phyloP scores from a whole-genome alignment of 2,113 vertebrate genomes.

The Leucoraja erinaceus region DNA sequence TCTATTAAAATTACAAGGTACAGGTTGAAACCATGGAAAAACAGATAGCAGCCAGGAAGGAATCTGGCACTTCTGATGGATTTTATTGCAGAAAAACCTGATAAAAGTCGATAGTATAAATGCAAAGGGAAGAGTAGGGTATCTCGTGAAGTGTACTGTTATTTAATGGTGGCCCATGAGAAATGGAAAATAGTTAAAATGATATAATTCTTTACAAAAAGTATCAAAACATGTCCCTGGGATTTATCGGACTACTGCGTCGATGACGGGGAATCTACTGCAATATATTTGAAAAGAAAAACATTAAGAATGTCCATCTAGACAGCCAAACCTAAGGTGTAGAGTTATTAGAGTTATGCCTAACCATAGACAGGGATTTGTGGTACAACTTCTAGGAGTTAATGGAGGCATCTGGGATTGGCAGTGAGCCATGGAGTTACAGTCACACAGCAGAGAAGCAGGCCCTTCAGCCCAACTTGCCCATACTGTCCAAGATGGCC shows the following conservation, averaged over 20 bases:
- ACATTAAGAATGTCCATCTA: neutral
- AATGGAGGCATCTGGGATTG: neutral
- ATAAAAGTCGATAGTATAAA: neutral
- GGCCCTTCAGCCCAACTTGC: no score
- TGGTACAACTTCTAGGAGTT: neutral
- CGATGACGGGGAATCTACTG: neutral
- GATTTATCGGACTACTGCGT: neutral
- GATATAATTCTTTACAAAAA: neutral
- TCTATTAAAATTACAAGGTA: neutral
- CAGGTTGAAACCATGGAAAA: neutral
- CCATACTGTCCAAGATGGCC: no score
- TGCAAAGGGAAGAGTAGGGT: neutral
- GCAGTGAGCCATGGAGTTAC: neutral
- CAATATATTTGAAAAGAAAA: neutral
- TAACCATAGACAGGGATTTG: neutral
- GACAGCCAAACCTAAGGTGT: neutral
- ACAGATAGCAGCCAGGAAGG: neutral
- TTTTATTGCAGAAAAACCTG: neutral
- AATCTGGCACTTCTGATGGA: slow-evolving; percentile 1
- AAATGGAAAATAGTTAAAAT: neutral
- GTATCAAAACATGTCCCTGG: neutral
- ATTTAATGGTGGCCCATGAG: neutral
- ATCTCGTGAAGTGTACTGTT: neutral
- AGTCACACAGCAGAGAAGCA: no score
- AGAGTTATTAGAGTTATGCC: neutral